A percentile compares a stretch with the other conserved stretches of the same genome.
Evolutionary conservation across 2,888 invertebrate species (phyloP).

Genomic region (Phania funesta): DNA sequence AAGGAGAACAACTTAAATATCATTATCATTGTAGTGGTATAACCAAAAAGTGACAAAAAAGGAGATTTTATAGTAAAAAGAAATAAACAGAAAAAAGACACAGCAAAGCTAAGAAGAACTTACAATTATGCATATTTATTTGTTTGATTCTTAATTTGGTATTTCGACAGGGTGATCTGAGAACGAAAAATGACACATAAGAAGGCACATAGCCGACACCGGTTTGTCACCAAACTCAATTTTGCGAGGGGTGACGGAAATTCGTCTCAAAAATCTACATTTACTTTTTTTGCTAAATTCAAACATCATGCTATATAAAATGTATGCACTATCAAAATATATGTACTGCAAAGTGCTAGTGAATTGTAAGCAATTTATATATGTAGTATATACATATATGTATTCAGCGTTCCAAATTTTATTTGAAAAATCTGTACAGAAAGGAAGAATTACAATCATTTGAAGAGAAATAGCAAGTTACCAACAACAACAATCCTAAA

Average conservation of each 20-base stretch:
- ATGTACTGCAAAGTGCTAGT: too few species aligned
- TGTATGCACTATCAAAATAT: background rate
- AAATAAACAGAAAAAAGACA: slow-evolving; percentile 26
- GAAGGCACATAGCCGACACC: too few species aligned
- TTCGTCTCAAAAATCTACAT: too few species aligned
- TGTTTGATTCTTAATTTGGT: background rate
- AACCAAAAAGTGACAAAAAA: slow-evolving; percentile 17
- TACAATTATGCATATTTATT: background rate
- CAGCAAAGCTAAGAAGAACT: background rate
- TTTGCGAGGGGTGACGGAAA: too few species aligned
- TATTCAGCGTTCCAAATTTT: slow-evolving; percentile 6
- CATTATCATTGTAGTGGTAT: slow-evolving; percentile 1
- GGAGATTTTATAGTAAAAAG: slow-evolving; percentile 8
- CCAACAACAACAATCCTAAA: background rate
- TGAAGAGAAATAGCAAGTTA: slow-evolving; percentile 6
- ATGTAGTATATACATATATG: slow-evolving; percentile 21
- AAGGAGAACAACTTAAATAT: slow-evolving; percentile 22
- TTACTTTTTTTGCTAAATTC: too few species aligned
- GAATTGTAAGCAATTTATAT: too few species aligned
- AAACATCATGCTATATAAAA: background rate
- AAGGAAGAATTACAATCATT: slow-evolving; percentile 42
- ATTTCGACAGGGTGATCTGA: too few species aligned
- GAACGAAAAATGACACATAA: too few species aligned
- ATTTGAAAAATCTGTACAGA: background rate
- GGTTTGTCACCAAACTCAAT: too few species aligned